These are phyloP conservation scores for Linnaemya vulpina DNA, from an alignment of 2,888 invertebrate genomes.

Conservation along the genomic window DNA sequence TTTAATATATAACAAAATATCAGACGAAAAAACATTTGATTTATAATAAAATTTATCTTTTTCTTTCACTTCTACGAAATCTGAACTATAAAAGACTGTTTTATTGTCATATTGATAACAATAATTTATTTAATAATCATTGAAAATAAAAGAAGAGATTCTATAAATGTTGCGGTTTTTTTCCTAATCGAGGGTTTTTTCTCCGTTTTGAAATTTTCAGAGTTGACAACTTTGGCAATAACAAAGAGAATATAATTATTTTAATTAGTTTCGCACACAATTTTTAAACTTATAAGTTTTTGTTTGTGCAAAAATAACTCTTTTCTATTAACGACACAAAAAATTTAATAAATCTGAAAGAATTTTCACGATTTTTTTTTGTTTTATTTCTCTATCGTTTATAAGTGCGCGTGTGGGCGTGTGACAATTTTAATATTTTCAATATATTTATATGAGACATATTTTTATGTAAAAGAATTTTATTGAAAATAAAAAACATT, in stretches of 20 bases:
- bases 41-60: too few species aligned
- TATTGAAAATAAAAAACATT: slow-evolving; percentile 26
- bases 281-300: background rate
- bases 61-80: too few species aligned
- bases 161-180: too few species aligned
- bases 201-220: too few species aligned
- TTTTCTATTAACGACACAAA: slow-evolving; percentile 41
- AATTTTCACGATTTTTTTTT: slow-evolving; percentile 27
- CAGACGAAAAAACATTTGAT: too few species aligned
- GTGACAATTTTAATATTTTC: background rate
- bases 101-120: too few species aligned
- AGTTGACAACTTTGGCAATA: too few species aligned
- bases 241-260: slow-evolving; percentile 48
- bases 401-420: background rate
- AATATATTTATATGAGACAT: slow-evolving; percentile 22
- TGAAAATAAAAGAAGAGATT: too few species aligned
- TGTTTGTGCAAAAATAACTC: slow-evolving; percentile 46
- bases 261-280: slow-evolving; percentile 60
- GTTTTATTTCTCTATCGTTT: background rate
- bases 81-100: too few species aligned
- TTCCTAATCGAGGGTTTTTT: too few species aligned
- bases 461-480: slow-evolving; percentile 40
- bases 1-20: too few species aligned
- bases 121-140: too few species aligned
- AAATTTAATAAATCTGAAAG: slow-evolving; percentile 33